Conservation (phyloP, 1,140 invertebrate genomes). For the Papilio xuthus region DNA sequence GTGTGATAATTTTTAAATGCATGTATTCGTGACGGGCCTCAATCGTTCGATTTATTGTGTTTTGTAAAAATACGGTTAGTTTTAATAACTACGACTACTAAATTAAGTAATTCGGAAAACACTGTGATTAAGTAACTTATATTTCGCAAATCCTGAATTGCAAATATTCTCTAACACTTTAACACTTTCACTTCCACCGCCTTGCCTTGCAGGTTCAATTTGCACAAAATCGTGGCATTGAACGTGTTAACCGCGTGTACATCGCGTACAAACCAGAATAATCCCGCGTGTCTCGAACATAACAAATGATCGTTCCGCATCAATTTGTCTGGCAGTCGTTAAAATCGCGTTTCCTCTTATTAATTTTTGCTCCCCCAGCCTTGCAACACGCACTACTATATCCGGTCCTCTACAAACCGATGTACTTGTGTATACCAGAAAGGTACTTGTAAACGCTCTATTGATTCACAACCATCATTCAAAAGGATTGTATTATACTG, state of each 20-base stretch:
- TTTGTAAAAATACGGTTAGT: background rate
- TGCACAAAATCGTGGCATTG: background rate
- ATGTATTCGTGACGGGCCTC: background rate
- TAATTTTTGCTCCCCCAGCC: constrained; percentile 72
- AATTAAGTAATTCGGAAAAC: no score
- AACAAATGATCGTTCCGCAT: constrained; percentile 73
- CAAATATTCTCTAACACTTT: no score
- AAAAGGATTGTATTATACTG: constrained; percentile 32
- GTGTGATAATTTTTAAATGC: no score
- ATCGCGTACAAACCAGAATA: constrained; percentile 46
- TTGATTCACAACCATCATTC: constrained; percentile 57
- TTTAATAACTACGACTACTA: no score
- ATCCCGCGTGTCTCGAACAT: constrained; percentile 49
- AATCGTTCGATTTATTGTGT: background rate
- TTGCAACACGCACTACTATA: constrained; percentile 45
- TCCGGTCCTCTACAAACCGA: constrained; percentile 57
- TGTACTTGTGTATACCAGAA: constrained; percentile 66
- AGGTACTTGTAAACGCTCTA: constrained; percentile 66
- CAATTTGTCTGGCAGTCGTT: constrained; percentile 76
- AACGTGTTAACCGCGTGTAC: background rate
- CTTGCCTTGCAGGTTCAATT: background rate
- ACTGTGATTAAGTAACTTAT: no score
- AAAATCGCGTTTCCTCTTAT: constrained; percentile 78
- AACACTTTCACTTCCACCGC: no score
- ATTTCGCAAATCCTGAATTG: no score